Base-by-base conservation (phyloP, 2,797 vertebrate genomes). In the Pachyuromys duprasi region DNA sequence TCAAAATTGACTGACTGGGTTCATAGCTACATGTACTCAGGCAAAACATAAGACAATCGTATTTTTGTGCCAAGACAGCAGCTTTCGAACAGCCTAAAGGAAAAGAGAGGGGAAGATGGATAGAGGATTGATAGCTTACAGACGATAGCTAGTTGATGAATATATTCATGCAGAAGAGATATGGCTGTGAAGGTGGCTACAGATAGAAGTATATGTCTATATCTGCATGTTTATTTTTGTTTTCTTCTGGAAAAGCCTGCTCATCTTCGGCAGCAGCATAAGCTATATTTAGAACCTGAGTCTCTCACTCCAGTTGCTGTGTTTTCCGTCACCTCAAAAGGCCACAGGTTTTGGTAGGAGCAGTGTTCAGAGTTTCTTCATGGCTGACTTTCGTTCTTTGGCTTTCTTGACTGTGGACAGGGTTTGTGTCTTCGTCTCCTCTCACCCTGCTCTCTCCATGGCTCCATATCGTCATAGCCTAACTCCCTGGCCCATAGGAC, bases 261-360 rank as follows among this genome's bases (percentile, higher is more conserved):
- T 53, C 69, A 22, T 39, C 36, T 28, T 36, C 14, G 4, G 28
- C 6, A 26, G 15, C 33, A 28, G 33, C 6, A 11, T 26, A 55
- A 42, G 9, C 8, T n/a, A n/a, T 49, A 70, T 13, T 26, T 33
- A n/a, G 79, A 81, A 53, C 5, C 13, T 5, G 62, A 14, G 28
- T 33, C 2, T 22, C 53, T 75, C 63, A 22, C 7, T 79, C 18
- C 8, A 1, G 17, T 0, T 2, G 14, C 1, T 3, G 0, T 8
- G 2, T 22, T 42, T 5, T 36, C 31, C 42, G 49, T 53, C n/a
- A 7, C 26, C 9, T 57, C 24, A 22, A 28, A 33, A 65, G 39
- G 12, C 42, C 26, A 8, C 8, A 8, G 1, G 8, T 13, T 9
- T 45, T 11, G 17, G 9, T 1, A 7, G 57, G 79, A 45, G 57